Percentiles rank a stretch among this genome's conserved stretches.
Evolutionary conservation across 2,797 vertebrate genomes (phyloP).

Genomic region (Pelochelys cantorii): DNA sequence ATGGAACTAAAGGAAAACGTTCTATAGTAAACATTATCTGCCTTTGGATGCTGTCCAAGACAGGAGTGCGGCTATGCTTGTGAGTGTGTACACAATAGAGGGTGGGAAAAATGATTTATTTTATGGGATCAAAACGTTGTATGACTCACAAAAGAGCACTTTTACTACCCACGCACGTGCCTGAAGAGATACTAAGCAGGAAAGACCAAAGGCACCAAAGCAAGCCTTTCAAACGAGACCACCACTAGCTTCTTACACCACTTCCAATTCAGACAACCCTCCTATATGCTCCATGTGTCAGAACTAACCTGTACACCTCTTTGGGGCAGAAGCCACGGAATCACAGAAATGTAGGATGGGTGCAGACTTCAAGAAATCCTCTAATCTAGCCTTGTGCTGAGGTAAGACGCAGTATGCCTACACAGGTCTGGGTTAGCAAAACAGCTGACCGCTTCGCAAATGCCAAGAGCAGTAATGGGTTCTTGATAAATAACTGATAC

Average conservation of each 20-base stretch:
- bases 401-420: neutral
- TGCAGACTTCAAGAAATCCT: neutral
- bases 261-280: neutral
- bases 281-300: fast-evolving
- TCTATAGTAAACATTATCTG: conserved; percentile 4
- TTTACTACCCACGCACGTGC: neutral
- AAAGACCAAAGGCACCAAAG: neutral
- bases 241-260: neutral
- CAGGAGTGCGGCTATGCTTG: neutral
- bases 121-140: neutral
- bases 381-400: neutral
- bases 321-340: neutral
- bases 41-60: neutral
- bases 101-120: neutral
- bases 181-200: neutral
- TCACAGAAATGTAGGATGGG: neutral
- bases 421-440: neutral
- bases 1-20: neutral
- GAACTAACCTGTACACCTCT: neutral
- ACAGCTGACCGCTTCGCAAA: neutral
- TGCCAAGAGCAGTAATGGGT: neutral
- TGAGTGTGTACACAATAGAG: neutral
- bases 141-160: neutral
- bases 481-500: fast-evolving
- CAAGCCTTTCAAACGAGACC: neutral